phyloP scores from a whole-genome alignment of 2,113 vertebrate species.

The Nerophis lumbriciformis region DNA sequence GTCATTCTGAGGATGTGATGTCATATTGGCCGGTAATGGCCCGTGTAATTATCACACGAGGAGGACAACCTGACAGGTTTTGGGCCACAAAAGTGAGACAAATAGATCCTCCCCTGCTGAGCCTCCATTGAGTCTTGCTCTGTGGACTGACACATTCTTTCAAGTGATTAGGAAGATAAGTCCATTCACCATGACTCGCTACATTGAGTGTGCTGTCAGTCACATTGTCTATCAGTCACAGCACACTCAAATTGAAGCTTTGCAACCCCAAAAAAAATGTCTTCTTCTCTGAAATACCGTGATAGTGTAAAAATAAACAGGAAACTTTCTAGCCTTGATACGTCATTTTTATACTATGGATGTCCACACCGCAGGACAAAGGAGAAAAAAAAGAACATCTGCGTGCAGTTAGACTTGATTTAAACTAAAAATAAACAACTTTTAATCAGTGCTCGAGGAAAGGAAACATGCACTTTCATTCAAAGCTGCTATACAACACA shows the following conservation, averaged over 20 bases:
- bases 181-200: background rate
- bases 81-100: background rate
- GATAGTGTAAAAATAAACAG: background rate
- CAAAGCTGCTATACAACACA: too few relatives aligned
- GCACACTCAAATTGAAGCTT: background rate
- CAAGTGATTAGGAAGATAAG: background rate
- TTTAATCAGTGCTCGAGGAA: slow-evolving; percentile 17
- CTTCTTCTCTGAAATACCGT: background rate
- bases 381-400: slow-evolving; percentile 26
- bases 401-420: slow-evolving; percentile 10
- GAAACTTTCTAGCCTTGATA: background rate
- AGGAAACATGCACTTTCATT: background rate
- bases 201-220: background rate
- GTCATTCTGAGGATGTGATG: too few relatives aligned
- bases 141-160: too few relatives aligned
- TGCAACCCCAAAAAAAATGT: background rate
- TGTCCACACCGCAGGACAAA: slow-evolving; percentile 2
- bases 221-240: background rate
- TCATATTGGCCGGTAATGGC: background rate
- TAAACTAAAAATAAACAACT: slow-evolving; percentile 30
- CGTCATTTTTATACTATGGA: slow-evolving; percentile 3
- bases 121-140: background rate
- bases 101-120: background rate
- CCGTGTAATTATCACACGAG: background rate
- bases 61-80: background rate